A percentile compares a stretch with the other conserved stretches of the same genome.
Conservation (phyloP, 2,797 vertebrate species). For the Crypturellus tataupa region DNA sequence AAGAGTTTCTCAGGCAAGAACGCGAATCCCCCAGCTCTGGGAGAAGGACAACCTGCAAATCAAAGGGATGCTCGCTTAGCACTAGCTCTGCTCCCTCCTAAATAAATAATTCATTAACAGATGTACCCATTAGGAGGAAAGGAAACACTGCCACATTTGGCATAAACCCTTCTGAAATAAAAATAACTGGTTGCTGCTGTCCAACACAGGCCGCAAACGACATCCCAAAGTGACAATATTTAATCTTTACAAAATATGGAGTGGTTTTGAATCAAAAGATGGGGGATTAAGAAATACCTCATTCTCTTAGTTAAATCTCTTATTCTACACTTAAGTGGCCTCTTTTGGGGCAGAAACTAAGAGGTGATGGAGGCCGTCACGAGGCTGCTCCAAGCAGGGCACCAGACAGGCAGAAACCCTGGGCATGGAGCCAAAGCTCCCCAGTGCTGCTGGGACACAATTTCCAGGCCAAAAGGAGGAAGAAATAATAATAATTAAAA, state of each 20-base stretch:
- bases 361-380: too few relatives aligned
- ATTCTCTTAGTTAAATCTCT: not conserved
- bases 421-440: constrained; percentile 20
- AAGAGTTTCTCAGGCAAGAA: not conserved
- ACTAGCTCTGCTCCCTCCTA: not conserved
- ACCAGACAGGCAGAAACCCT: constrained; percentile 19
- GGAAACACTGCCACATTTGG: not conserved
- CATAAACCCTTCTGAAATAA: not conserved
- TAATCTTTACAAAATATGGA: not conserved
- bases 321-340: not conserved
- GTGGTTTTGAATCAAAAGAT: not conserved
- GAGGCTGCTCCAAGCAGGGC: constrained; percentile 18
- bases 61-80: not conserved
- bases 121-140: not conserved
- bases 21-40: not conserved
- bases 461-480: not conserved
- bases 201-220: not conserved
- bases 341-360: too few relatives aligned
- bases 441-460: not conserved
- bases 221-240: not conserved
- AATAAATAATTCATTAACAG: constrained; percentile 33
- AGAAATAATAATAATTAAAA: too few relatives aligned
- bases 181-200: not conserved
- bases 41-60: not conserved
- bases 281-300: not conserved